Evolutionary conservation across 2,113 vertebrate species (phyloP), one percentile per base, ranked within the genome.

Genomic region (Dromaius novaehollandiae): DNA sequence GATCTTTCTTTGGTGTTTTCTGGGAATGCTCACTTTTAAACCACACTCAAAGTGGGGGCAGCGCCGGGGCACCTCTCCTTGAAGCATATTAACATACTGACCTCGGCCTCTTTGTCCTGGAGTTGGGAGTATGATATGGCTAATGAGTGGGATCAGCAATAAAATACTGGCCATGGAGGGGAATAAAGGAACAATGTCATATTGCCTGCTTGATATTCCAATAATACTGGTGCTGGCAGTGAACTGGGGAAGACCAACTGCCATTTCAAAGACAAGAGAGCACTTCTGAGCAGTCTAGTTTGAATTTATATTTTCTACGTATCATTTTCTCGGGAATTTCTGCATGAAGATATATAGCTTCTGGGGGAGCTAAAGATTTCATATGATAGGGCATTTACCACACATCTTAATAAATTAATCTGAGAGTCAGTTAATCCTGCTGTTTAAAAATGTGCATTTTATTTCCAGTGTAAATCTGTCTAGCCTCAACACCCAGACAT

Each of bases 141-240:
- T 88, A 88, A 90, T 83, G 73, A 90, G 73, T 28, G 46, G 64
- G 14, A 90, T 94, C 55, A 86, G 63, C 63, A 94, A 86, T 28
- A 86, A 91, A 75, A 68, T 79, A 40, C 30, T 58, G 36, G 22
- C 38, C 2, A 1, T 68, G 38, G 64, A 32, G 51, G 88, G 30
- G 53, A 86, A 89, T 55, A 83, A 92, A 88, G 53, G 26, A 70
- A 16, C 13, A 69, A 42, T 22, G 30, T 70, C 34, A 22, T 69
- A 56, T 26, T 89, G 48, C 42, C 1, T 0, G 58, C 66, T 68
- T 74, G 48, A 80, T 91, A 73, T 70, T 63, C 70, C 38, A 58
- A 24, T 68, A 5, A 34, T 71, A 73, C 4, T 36, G 66, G 9
- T 34, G 24, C 55, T 87, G 34, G 22, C 17, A 73, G 22, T 9